These are phyloP conservation scores for Microplitis deprimator DNA, from an alignment of 2,888 invertebrate species.

Conservation along the genomic window DNA sequence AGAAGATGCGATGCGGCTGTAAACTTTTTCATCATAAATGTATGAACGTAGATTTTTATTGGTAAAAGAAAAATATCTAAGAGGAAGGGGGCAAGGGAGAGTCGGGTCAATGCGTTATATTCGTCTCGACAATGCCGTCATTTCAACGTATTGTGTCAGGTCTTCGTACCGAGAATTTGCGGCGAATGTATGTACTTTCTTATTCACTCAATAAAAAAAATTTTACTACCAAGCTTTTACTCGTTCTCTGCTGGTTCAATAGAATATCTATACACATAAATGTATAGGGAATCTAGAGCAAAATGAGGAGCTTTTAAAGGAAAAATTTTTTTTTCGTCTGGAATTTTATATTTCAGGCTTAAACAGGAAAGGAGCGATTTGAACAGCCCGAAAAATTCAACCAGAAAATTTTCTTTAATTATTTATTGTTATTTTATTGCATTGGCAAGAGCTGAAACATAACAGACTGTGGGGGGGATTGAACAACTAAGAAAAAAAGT, in stretches of 20 bases:
- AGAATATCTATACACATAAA: background rate
- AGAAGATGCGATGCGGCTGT: background rate
- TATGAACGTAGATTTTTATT: conserved; percentile 5
- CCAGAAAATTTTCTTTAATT: too few species aligned
- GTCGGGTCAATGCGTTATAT: conserved; percentile 66
- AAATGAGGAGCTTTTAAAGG: background rate
- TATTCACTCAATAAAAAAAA: conserved; percentile 8
- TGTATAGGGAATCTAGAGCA: background rate
- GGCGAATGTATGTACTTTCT: conserved; percentile 31
- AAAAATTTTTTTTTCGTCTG: background rate
- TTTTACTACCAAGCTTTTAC: background rate
- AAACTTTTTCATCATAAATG: conserved; percentile 5
- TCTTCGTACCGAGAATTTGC: conserved; percentile 56
- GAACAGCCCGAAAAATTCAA: too few species aligned
- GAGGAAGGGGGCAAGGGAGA: conserved; percentile 56
- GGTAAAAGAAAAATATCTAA: background rate
- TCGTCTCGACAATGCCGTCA: conserved; percentile 66
- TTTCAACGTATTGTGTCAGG: conserved; percentile 66
- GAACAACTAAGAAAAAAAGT: too few species aligned
- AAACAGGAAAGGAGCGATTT: too few species aligned
- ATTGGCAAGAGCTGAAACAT: too few species aligned
- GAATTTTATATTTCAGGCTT: too few species aligned
- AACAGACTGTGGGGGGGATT: too few species aligned
- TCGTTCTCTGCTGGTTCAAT: background rate
- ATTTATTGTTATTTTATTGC: too few species aligned